These are phyloP conservation scores for Melanophora roralis DNA, from an alignment of 2,888 invertebrate genomes.

Conservation along the genomic window DNA sequence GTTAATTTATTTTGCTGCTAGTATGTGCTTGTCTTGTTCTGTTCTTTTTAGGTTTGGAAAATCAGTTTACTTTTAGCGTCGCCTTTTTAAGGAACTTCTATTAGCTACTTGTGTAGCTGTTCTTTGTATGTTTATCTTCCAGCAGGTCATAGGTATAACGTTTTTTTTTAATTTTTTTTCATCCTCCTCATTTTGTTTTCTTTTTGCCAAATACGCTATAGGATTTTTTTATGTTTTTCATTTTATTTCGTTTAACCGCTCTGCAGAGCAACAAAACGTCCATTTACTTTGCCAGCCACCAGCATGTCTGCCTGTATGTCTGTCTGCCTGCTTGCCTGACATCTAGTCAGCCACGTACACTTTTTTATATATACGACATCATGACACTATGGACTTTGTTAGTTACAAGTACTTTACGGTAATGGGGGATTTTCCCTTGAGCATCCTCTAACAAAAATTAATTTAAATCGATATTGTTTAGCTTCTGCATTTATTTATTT, in stretches of 20 bases:
- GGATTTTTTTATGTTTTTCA: conserved; percentile 2
- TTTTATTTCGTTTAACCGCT: conserved; percentile 25
- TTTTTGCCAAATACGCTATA: conserved; percentile 29
- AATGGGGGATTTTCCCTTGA: conserved; percentile 77
- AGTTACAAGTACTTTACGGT: conserved; percentile 75
- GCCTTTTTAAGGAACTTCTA: conserved; percentile 37
- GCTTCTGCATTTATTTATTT: conserved; percentile 56
- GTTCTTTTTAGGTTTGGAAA: background rate
- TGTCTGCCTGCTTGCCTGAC: conserved; percentile 49
- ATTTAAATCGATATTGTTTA: conserved; percentile 76
- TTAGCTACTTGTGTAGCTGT: conserved; percentile 39
- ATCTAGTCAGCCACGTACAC: conserved; percentile 36
- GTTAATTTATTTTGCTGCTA: conserved; percentile 22
- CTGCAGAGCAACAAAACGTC: conserved; percentile 27
- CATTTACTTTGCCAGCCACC: conserved; percentile 44
- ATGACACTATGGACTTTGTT: conserved; percentile 72
- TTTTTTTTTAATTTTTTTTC: conserved; percentile 44
- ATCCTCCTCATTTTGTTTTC: too few species aligned
- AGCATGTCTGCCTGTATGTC: conserved; percentile 37
- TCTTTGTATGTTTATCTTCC: conserved; percentile 74
- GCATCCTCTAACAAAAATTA: conserved; percentile 77
- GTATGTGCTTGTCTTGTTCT: too few species aligned
- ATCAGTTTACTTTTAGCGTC: conserved; percentile 20
- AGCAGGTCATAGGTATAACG: conserved; percentile 51
- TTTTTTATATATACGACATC: conserved; percentile 67